Conservation (phyloP, 2,797 vertebrate species). For the Gila robusta region DNA sequence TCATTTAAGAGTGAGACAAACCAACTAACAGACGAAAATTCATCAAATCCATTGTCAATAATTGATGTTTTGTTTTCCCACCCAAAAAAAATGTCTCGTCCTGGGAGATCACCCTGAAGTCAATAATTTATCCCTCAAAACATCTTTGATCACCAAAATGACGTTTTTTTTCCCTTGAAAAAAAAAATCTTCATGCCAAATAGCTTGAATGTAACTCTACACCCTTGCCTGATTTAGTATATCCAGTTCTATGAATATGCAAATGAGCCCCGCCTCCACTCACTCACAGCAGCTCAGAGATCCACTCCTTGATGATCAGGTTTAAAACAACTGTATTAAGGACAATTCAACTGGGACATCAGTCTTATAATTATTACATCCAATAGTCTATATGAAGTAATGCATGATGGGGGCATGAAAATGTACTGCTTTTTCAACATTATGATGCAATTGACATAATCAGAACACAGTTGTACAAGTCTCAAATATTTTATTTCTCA, state of each 20-base stretch:
- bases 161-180: too few relatives aligned
- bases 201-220: too few relatives aligned
- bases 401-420: background rate
- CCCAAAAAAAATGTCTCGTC: background rate
- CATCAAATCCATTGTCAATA: background rate
- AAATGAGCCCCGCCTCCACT: too few relatives aligned
- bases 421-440: background rate
- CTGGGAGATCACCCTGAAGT: background rate
- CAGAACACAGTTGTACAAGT: conserved; percentile 69
- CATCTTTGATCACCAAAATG: too few relatives aligned
- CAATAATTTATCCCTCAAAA: too few relatives aligned
- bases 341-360: background rate
- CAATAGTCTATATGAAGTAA: background rate
- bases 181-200: too few relatives aligned
- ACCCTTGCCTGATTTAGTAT: too few relatives aligned
- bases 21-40: background rate
- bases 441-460: background rate
- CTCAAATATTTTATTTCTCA: conserved; percentile 91
- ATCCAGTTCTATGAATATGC: too few relatives aligned
- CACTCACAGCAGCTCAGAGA: too few relatives aligned
- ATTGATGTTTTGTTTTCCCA: background rate
- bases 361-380: background rate
- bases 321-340: background rate
- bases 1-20: background rate
- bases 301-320: background rate